Base-by-base conservation (phyloP, 2,888 invertebrate genomes). In the Melipona beecheii region DNA sequence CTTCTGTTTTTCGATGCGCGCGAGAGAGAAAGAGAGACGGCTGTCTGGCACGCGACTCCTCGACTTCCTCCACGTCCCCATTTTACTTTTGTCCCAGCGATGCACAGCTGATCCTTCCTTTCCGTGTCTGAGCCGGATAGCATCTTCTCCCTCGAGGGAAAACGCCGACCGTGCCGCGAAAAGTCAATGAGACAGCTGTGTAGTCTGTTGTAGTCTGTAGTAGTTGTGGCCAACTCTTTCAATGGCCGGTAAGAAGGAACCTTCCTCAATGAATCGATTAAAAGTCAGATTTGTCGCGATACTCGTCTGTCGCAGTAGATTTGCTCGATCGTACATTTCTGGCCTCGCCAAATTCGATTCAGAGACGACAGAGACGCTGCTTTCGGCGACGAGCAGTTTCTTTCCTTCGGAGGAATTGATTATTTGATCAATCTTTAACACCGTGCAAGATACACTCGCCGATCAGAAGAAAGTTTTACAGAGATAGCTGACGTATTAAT, bases 401-500 rank as follows among this genome's bases (percentile, higher is more conserved):
- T 49, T 70, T 31, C 49, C 24, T 31, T 49, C 43, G 2, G n/a
- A 36, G 27, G 1, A 27, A 27, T 27, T 27, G 27, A 27, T 27
- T 27, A 27, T 60, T 82, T 49, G 75, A 66, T 43, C 65, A 6
- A 52, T 50, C 49, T 52, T 73, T 43, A 62, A 72, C 54, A 27
- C 24, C n/a, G 68, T 56, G 1, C 27, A 17, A 75, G 62, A 54
- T 50, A 72, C 83, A 24, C 15, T 21, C 54, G 3, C 9, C 60
- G 62, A 62, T 54, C 69, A 27, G 50, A 31, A 69, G 21, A 65
- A 83, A 83, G 70, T 83, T 82, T 82, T 75, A 36, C 62, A 24
- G 24, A 50, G 75, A 68, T 72, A 54, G 21, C 58, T 43, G 64
- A 72, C 65, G 62, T 73, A 76, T 82, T 83, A 83, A 83, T 83